Evolutionary conservation across 1,140 invertebrate species (phyloP).

Genomic region (Steinernema khuongi): DNA sequence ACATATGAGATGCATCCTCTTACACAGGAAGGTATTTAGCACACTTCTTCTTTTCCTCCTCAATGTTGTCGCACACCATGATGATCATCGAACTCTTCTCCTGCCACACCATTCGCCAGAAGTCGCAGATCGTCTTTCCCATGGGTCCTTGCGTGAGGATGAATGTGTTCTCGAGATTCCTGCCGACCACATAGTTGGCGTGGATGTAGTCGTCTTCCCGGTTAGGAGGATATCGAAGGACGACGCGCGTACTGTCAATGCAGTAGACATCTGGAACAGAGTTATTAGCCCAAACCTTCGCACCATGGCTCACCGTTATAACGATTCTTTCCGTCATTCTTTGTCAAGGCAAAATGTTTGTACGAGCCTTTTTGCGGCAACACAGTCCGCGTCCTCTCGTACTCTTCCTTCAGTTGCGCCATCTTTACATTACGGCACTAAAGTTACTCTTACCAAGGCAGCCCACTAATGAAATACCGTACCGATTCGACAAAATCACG

Average conservation of each 20-base stretch:
- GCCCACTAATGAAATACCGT: too few species aligned
- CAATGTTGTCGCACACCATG: constrained; percentile 3
- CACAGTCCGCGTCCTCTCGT: neutral
- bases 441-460: too few species aligned
- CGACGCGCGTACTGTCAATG: neutral
- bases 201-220: neutral
- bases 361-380: neutral
- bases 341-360: neutral
- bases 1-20: neutral
- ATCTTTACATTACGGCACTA: neutral
- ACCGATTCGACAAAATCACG: neutral
- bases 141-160: neutral
- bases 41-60: neutral
- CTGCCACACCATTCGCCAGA: constrained; percentile 8
- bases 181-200: neutral
- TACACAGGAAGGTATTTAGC: neutral
- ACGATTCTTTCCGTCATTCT: neutral
- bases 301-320: neutral
- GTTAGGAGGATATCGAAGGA: neutral
- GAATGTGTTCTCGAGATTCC: neutral
- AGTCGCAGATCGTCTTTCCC: neutral
- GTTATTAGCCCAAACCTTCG: neutral
- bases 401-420: neutral
- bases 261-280: neutral
- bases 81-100: constrained; percentile 2